Evolutionary conservation across 1,140 invertebrate genomes (phyloP).

Genomic region (Drosophila pallidifrons): DNA sequence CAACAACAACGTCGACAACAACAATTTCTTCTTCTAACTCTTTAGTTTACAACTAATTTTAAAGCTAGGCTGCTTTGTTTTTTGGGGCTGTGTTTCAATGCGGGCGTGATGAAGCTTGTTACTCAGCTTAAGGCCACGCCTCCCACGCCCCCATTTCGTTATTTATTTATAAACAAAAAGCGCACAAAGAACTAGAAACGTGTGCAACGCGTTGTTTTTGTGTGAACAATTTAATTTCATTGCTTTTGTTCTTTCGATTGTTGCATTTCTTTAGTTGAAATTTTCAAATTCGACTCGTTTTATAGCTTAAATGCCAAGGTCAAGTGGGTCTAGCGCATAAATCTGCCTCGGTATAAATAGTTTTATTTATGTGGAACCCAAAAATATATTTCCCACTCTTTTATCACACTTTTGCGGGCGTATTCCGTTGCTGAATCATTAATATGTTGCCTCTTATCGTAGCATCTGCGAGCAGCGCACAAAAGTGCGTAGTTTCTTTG

Average conservation of each 20-base stretch:
- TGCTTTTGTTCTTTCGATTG: conserved; percentile 10
- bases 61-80: conserved; percentile 19
- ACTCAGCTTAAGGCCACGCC: background rate
- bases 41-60: conserved; percentile 43
- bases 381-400: background rate
- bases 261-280: conserved; percentile 9
- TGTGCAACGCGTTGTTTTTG: conserved; percentile 16
- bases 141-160: background rate
- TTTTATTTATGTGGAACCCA: background rate
- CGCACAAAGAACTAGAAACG: background rate
- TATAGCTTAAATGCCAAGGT: conserved; percentile 66
- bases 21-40: conserved; percentile 4
- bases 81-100: conserved; percentile 24
- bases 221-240: background rate
- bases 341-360: conserved; percentile 5
- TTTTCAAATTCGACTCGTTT: conserved; percentile 34
- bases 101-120: conserved; percentile 11
- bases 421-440: background rate
- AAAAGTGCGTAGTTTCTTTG: background rate
- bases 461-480: background rate
- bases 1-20: conserved; percentile 30
- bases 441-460: background rate
- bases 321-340: conserved; percentile 33
- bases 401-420: background rate
- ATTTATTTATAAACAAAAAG: conserved; percentile 14